phyloP scores from a whole-genome alignment of 2,113 vertebrate genomes.

The Callaeas wilsoni region DNA sequence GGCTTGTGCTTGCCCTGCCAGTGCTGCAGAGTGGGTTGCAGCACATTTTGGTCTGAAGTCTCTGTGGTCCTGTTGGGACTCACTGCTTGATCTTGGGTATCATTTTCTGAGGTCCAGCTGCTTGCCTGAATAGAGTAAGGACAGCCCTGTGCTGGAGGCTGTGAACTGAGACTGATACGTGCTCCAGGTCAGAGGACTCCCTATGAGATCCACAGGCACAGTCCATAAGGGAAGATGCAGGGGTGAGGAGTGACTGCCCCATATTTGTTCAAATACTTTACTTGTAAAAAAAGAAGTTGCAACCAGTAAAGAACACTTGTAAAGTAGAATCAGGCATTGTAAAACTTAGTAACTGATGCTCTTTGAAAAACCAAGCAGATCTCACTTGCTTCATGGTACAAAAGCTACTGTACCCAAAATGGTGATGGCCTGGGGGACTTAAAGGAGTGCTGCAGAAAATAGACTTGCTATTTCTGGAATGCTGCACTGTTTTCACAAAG shows the following conservation, averaged over 20 bases:
- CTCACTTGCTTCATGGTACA: not conserved
- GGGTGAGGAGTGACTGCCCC: not conserved
- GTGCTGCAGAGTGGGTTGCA: not conserved
- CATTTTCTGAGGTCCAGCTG: not conserved
- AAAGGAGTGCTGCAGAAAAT: conserved; percentile 12
- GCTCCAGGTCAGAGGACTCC: not conserved
- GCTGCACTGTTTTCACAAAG: conserved; percentile 22
- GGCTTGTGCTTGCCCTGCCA: not conserved
- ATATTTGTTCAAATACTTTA: not conserved
- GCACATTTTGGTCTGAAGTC: not conserved
- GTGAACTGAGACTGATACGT: fast-evolving
- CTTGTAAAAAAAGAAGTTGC: not conserved
- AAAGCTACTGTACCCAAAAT: not conserved
- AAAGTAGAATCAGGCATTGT: not conserved
- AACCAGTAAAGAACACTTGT: not conserved
- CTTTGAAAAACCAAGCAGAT: not conserved
- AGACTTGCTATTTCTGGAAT: conserved; percentile 46
- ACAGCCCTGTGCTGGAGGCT: not conserved
- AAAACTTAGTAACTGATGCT: not conserved
- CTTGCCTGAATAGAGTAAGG: not conserved
- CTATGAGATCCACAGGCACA: not conserved
- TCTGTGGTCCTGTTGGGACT: not conserved
- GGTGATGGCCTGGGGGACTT: not conserved
- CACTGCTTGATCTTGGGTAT: not conserved
- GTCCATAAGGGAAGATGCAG: not conserved